Evolutionary conservation across 2,113 vertebrate genomes (phyloP), one percentile per base, ranked within the genome.

Genomic region (Miniopterus natalensis): DNA sequence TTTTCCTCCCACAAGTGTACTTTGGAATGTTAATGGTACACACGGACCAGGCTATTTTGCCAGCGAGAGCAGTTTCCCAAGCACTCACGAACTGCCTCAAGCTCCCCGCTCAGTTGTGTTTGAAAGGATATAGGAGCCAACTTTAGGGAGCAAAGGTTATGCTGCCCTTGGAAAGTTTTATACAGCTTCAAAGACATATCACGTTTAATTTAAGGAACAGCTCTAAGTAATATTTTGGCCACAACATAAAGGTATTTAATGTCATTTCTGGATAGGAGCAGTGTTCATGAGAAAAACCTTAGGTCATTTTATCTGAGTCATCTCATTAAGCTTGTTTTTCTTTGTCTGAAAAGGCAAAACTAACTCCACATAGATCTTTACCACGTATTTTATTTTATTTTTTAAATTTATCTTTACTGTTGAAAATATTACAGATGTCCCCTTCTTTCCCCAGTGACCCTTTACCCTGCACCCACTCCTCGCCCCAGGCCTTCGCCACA

Each of bases 321-420:
- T 45, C 86, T 96, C 75, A 88, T 96, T 97, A 96, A 23, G 89
- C 81, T 90, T 95, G 70, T 92, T 97, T 95, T 96, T 92, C 81
- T 95, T 96, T 96, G 96, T 86, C 89, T 94, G 51, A 0, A 63
- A 95, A 83, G 95, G 40, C 31, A 94, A 97, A 97, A 98, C 97
- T 97, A 97, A 95, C 11, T 96, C 94, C 93, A 95, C 81, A 77
- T 63, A 94, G 75, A 94, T 93, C 84, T 90, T 98, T 96, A 90
- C 95, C 45, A 84, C 84, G 45, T 77, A 97, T 97, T 97, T 97
- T 90, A 96, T 36, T 36, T 36, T 36, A 36, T 36, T 36, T 36
- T 36, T 36, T 2, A 36, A 36, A 36, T 36, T 36, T 36, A 36
- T 36, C 36, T 36, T 36, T 36, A 36, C 36, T 36, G 36, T 36